phyloP scores from a whole-genome alignment of 2,888 invertebrate species.

The Synanthedon tipuliformis region DNA sequence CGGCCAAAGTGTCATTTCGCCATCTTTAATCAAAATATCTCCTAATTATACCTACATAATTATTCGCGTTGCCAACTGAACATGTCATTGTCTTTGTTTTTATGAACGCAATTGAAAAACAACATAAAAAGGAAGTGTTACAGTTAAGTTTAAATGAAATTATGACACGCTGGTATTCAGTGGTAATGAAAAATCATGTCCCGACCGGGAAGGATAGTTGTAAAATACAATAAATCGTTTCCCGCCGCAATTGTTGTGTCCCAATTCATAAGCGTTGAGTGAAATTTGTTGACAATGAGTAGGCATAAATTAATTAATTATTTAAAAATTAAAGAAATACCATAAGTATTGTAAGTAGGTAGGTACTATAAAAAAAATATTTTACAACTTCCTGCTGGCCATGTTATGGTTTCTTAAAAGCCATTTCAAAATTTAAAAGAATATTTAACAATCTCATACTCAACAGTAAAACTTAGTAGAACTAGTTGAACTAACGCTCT shows the following conservation, averaged over 20 bases:
- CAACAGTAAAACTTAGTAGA: no score
- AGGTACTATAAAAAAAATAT: no score
- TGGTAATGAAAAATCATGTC: constrained; percentile 46
- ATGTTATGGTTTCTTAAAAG: no score
- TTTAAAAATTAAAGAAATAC: background rate
- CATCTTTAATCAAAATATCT: no score
- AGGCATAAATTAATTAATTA: background rate
- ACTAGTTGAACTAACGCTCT: no score
- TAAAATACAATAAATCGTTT: constrained; percentile 39
- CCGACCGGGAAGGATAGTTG: constrained; percentile 28
- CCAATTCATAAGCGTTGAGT: background rate
- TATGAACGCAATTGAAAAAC: background rate
- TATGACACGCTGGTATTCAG: background rate
- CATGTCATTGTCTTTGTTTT: no score
- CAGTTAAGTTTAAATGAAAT: background rate
- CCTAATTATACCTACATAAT: no score
- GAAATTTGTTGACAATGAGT: background rate
- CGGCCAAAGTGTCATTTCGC: no score
- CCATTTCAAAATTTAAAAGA: no score
- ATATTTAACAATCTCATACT: no score
- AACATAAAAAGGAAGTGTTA: background rate
- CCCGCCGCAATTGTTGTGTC: background rate
- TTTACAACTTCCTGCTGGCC: no score
- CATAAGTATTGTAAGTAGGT: background rate
- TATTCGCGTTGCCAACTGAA: no score